Base-by-base conservation (phyloP, 2,113 vertebrate species). In the Bos taurus region DNA sequence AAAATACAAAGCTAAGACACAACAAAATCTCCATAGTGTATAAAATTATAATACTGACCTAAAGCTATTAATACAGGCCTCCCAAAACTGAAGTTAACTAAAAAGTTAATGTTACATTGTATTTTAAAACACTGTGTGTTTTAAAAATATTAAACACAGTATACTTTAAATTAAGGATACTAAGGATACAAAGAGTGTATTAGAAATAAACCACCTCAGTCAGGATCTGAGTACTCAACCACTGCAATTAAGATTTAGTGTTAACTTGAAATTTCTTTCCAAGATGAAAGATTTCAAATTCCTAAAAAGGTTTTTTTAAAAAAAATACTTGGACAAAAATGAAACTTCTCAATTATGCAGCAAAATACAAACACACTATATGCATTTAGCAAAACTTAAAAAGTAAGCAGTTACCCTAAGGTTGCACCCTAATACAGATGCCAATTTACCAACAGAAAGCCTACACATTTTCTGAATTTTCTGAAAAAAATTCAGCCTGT, bases 321-420 rank as follows among this genome's bases (percentile, higher is more conserved):
- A 94, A 85, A 43, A 64, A 30, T 26, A 60, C 15, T 60, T 83
- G 21, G n/a, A 59, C 52, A 54, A 40, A 89, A 93, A 71, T 33
- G 16, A 96, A 91, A 48, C 36, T 81, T 91, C 82, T 83, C n/a
- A 43, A 96, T 13, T 91, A 2, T 84, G 43, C 6, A 88, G 33
- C n/a, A 93, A 94, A 96, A 93, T 56, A 80, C 9, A n/a, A 96
- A 60, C 33, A 95, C 80, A 85, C 40, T 71, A 97, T 46, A 82
- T 56, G 13, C 16, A 89, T 74, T 60, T 57, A 91, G 26, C 33
- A 90, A 88, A 57, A 86, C 23, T 67, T 77, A 52, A 52, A 52
- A 83, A 57, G 59, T 40, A 94, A 88, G 30, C 11, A 82, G 30
- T 84, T 2, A 59, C 88, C 26, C 62, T 54, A 60, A 83, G 43